Percentiles rank a stretch among this genome's conserved stretches.
These are phyloP conservation scores for Prionace glauca DNA, from an alignment of 2,797 vertebrate species.

Conservation along the genomic window DNA sequence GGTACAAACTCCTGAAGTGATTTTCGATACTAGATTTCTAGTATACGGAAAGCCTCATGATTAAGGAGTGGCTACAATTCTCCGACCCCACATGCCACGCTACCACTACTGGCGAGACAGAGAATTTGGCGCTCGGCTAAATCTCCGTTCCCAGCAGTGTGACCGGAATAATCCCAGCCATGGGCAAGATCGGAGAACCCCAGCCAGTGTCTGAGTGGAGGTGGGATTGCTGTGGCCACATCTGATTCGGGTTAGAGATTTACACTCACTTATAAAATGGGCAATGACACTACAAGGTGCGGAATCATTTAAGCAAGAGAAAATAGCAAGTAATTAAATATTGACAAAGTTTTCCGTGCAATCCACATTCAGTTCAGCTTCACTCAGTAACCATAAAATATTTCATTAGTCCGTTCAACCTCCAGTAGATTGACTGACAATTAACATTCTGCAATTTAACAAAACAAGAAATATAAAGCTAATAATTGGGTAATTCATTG, in stretches of 20 bases:
- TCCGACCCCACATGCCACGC: no score
- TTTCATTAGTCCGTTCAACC: slow-evolving; percentile 43
- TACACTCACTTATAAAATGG: background rate
- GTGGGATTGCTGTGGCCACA: background rate
- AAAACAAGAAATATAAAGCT: slow-evolving; percentile 40
- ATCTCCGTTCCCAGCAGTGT: no score
- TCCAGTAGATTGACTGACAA: slow-evolving; percentile 48
- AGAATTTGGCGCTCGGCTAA: no score
- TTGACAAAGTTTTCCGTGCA: slow-evolving; percentile 47
- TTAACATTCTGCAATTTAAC: slow-evolving; percentile 49
- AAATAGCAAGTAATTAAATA: slow-evolving; percentile 47
- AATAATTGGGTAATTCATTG: slow-evolving; percentile 31
- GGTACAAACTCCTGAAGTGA: background rate
- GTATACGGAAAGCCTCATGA: background rate
- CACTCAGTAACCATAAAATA: slow-evolving; percentile 50
- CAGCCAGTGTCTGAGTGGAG: background rate
- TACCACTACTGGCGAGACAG: no score
- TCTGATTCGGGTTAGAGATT: background rate
- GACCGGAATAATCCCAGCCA: no score
- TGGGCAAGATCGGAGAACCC: no score
- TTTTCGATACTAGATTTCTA: background rate
- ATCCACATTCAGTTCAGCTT: slow-evolving; percentile 47
- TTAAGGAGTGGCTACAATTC: background rate
- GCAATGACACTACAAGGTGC: background rate
- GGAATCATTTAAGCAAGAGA: background rate